These are phyloP conservation scores for Napeogenes inachia DNA, from an alignment of 2,888 invertebrate species.

Conservation along the genomic window DNA sequence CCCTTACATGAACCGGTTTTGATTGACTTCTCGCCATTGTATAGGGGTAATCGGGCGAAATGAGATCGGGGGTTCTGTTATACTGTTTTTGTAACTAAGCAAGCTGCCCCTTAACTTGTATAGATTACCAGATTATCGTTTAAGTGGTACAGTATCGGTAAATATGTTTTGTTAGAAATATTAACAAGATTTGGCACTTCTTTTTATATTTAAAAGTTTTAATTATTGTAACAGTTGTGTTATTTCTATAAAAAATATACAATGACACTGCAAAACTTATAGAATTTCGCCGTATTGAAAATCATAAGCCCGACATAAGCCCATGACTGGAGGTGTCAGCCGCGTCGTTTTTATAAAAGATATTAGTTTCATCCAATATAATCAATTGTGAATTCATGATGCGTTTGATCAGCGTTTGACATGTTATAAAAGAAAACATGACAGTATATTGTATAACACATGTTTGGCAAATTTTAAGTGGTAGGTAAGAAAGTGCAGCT, in stretches of 20 bases:
- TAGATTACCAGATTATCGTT: neutral
- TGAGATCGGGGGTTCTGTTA: constrained; percentile 19
- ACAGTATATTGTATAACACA: neutral
- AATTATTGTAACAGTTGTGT: neutral
- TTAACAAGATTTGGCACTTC: no score
- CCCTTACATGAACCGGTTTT: constrained; percentile 35
- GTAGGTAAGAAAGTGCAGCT: no score
- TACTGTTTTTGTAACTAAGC: constrained; percentile 4
- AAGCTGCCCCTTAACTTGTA: neutral
- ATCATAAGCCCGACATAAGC: constrained; percentile 10
- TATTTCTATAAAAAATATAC: constrained; percentile 1
- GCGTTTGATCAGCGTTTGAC: constrained; percentile 5
- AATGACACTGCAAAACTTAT: constrained; percentile 13
- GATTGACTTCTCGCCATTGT: constrained; percentile 27
- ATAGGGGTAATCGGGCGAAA: constrained; percentile 31
- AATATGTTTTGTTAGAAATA: neutral
- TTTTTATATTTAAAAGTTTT: no score
- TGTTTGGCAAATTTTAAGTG: neutral
- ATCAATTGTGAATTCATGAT: constrained; percentile 1
- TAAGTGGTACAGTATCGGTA: constrained; percentile 3
- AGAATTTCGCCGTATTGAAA: constrained; percentile 11
- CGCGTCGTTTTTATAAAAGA: neutral
- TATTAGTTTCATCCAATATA: constrained; percentile 3
- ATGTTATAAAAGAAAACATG: constrained; percentile 7
- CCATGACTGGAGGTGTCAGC: neutral